Base-by-base conservation (phyloP, 2,797 vertebrate genomes). In the Pampus argenteus region DNA sequence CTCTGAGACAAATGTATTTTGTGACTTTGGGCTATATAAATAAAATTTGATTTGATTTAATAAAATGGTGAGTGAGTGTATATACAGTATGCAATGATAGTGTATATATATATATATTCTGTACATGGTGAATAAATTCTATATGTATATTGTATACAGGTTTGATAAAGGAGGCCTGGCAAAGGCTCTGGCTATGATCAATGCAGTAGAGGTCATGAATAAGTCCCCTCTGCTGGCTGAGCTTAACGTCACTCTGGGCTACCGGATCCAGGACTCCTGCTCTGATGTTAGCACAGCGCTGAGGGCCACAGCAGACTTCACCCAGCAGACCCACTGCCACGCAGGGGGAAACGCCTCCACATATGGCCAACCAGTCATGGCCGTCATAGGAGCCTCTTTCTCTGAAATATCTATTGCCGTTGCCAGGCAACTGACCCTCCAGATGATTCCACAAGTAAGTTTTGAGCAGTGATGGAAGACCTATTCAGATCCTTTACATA, bases 401-500 rank as follows among this genome's bases (percentile, higher is more conserved):
- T 98, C 97, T 0, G 96, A 97, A 87, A 90, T 88, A 23, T 95
- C 96, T 0, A 96, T 97, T 49, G 92, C 95, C 9, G 83, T 96
- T 38, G 96, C 96, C 58, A 92, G 94, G 82, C 87, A 95, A 57
- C 72, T 98, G 63, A 96, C 94, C 69, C 92, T 97, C 76, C 84
- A 94, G 15, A 91, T 96, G 63, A 95, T 97, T 66, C 96, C 96
- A 68, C 95, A 96, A 91, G 96, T 97, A 84, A 20, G 89, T 84
- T 36, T 36, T 10, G 14, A 18, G 34, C 11, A 11, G 34, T 36
- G 34, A 10, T 40, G 36, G 4, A 40, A 13, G 36, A 40, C 6
- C 13, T 40, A 14, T 8, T 40, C 36, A 14, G 13, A 40, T 40
- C 14, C 14, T 40, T 40, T 40, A 17, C 3, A 36, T 36, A 36